phyloP scores from a whole-genome alignment of 2,113 vertebrate genomes.

The Trematomus loennbergii region DNA sequence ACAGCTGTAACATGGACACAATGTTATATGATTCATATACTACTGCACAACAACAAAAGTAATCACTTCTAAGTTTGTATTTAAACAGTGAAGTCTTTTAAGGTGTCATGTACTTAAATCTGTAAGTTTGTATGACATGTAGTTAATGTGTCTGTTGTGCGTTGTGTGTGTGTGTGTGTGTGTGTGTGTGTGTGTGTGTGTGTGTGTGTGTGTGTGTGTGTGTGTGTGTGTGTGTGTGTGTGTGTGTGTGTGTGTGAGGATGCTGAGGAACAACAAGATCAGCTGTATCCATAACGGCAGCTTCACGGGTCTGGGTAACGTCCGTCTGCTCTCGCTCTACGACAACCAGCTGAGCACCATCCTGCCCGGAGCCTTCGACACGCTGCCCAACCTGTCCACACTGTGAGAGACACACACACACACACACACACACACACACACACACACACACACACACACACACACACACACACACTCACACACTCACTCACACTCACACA shows the following conservation, averaged over 20 bases:
- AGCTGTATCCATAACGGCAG: conserved; percentile 96
- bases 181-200: too few species aligned
- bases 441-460: background rate
- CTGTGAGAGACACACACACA: conserved; percentile 80
- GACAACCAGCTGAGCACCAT: conserved; percentile 97
- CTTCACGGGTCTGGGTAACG: conserved; percentile 92
- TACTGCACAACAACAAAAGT: too few species aligned
- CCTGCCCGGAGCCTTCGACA: conserved; percentile 92
- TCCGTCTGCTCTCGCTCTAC: conserved; percentile 94
- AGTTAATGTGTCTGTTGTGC: too few species aligned
- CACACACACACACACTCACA: background rate
- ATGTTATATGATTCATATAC: too few species aligned
- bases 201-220: too few species aligned
- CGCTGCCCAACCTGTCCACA: conserved; percentile 87
- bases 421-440: background rate
- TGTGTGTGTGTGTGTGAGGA: conserved; percentile 80
- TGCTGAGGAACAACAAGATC: conserved; percentile 97
- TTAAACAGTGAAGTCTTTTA: too few species aligned
- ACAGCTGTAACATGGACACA: too few species aligned
- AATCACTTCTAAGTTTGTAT: too few species aligned
- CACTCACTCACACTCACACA: too few species aligned
- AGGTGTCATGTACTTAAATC: too few species aligned
- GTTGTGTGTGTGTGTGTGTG: too few species aligned
- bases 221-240: conserved; percentile 3
- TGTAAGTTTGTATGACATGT: too few species aligned